Evolutionary conservation across 2,797 vertebrate genomes (phyloP), one percentile per base, ranked within the genome.

Genomic region (Myioborus melanocephalus): DNA sequence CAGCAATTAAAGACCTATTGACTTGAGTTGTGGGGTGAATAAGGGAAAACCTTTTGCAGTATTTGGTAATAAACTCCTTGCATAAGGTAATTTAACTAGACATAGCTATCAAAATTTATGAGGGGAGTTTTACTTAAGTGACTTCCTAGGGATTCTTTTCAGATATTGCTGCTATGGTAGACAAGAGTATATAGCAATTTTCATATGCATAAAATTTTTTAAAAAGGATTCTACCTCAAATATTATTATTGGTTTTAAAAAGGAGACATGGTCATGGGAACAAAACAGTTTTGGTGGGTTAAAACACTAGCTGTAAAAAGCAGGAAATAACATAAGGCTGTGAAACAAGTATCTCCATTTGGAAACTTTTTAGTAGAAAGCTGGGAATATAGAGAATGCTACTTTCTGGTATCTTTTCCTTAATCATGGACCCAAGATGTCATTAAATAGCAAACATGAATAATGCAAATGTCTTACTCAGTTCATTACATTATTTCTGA

Each of bases 1-100:
- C 32, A 90, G 76, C 76, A 93, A 91, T 96, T 97, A 95, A 22
- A 92, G 87, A 93, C 69, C n/a, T 87, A 89, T 97, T 96, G 96
- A 91, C 35, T 50, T 49, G 71, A 92, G 56, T 90, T 95, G 59
- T 27, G 32, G 68, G 64, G 66, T 89, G 90, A 93, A 70, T 61
- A 95, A 91, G 84, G 46, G 93, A 97, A 95, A 92, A 39, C 83
- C 90, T 85, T 95, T 82, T 95, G 73, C 56, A 88, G 72, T 75
- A 89, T 92, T 96, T 91, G 61, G 72, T 84, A 85, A 97, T 82
- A 94, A 96, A 81, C 56, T 94, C 63, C 60, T 93, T 95, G 85
- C n/a, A 93, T 95, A 95, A 93, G 11, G 20, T 77, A 93, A 94
- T 96, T 91, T 94, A 93, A 81, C 50, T 80, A 83, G 89, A 90